Percentiles rank a stretch among this genome's conserved stretches.
Conservation (phyloP, 1,140 invertebrate genomes). For the Penaeus chinensis region DNA sequence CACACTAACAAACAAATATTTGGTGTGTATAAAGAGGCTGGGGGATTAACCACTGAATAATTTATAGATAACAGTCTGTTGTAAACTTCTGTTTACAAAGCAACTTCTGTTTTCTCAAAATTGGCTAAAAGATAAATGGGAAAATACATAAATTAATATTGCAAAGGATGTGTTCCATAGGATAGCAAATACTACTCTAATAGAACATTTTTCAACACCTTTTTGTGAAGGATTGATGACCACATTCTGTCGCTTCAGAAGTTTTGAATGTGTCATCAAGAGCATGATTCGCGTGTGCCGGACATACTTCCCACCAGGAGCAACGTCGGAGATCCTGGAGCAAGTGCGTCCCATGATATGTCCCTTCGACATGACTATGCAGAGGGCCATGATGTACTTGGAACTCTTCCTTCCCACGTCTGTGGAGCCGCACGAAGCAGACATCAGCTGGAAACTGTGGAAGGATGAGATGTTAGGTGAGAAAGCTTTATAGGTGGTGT, state of each 20-base stretch:
- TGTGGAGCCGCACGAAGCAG: slow-evolving; percentile 29
- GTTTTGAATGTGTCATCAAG: slow-evolving; percentile 46
- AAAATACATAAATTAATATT: too few species aligned
- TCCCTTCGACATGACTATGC: slow-evolving; percentile 76
- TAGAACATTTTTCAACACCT: too few species aligned
- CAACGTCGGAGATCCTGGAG: slow-evolving; percentile 90
- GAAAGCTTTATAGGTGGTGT: background rate
- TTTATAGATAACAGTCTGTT: too few species aligned
- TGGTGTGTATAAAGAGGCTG: too few species aligned
- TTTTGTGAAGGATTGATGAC: background rate
- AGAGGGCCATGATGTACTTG: slow-evolving; percentile 75
- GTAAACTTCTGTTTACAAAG: too few species aligned
- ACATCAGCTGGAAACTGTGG: slow-evolving; percentile 54
- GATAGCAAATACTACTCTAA: too few species aligned
- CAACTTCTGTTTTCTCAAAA: too few species aligned
- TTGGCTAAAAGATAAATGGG: too few species aligned
- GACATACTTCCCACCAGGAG: slow-evolving; percentile 74
- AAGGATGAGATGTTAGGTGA: slow-evolving; percentile 51
- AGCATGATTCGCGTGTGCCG: slow-evolving; percentile 51
- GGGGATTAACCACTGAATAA: too few species aligned
- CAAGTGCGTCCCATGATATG: slow-evolving; percentile 83
- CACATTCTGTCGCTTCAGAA: slow-evolving; percentile 28
- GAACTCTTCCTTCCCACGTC: slow-evolving; percentile 82
- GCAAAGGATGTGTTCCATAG: too few species aligned
- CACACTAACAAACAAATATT: too few species aligned